Base-by-base conservation (phyloP, 2,113 vertebrate genomes). In the Sula dactylatra region DNA sequence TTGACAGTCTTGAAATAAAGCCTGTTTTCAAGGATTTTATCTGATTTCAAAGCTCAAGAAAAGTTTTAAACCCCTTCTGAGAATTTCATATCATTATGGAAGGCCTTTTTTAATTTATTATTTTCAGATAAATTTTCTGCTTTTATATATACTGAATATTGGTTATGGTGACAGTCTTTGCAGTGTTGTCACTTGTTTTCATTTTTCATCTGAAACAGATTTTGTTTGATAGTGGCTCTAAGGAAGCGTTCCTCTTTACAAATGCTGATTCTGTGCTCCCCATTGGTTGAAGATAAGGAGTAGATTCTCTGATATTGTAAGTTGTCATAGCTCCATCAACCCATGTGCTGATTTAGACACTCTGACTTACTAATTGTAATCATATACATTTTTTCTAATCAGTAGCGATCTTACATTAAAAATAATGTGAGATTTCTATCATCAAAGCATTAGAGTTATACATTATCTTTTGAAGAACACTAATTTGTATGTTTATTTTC, bases 401-500 rank as follows among this genome's bases (percentile, higher is more conserved):
- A 4, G 38, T 61, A 77, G 29, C 1, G 3, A 91, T 93, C 70
- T 95, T 86, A 82, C 66, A 65, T 62, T 91, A 82, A 97, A 95
- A 92, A 85, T 84, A 89, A 77, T 50, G 58, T 80, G 91, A 93
- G 84, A 94, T 97, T 95, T 93, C 66, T 93, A 88, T 95, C 86
- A 91, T 94, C 70, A 95, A 93, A 96, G 87, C 74, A n/a, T 90
- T 80, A 27, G 55, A 81, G 38, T 87, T 82, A 82, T 16, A 32
- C n/a, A 47, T 93, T 95, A 94, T 97, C 91, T 93, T 90, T 85
- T 84, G 70, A 85, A 85, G 77, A 94, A 77, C 82, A 80, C 38
- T 93, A 49, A 79, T 93, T 94, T 93, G 14, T 84, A 38, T 94
- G 73, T 95, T 97, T 95, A 52, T 91, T 96, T 95, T 96, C 45